Evolutionary conservation across 2,113 vertebrate genomes (phyloP).

Genomic region (Dicerorhinus sumatrensis): DNA sequence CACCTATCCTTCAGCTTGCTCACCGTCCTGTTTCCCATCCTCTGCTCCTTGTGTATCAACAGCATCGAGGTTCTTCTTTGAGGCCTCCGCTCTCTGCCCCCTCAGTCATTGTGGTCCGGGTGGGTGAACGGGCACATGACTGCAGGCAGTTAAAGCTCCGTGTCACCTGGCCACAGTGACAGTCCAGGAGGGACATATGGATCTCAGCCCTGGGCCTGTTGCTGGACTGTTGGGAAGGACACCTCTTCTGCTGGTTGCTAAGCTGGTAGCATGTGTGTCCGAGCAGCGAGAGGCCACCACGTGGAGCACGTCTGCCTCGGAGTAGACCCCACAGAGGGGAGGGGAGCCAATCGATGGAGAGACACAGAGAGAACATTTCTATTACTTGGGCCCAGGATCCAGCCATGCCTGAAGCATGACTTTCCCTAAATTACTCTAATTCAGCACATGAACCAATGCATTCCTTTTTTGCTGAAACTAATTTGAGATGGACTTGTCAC

Average conservation of each 20-base stretch:
- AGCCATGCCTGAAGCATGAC: not conserved
- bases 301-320: too few relatives aligned
- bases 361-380: not conserved
- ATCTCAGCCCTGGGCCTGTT: too few relatives aligned
- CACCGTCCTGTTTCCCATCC: not conserved
- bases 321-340: too few relatives aligned
- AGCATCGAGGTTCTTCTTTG: accelerated
- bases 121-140: not conserved
- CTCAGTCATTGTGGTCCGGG: not conserved
- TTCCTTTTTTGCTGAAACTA: not conserved
- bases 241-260: too few relatives aligned
- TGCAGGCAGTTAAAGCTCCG: too few relatives aligned
- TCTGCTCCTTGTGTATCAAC: not conserved
- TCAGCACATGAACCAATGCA: not conserved
- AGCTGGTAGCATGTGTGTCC: too few relatives aligned
- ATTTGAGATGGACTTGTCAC: not conserved
- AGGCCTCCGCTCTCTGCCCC: not conserved
- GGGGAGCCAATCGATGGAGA: not conserved
- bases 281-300: too few relatives aligned
- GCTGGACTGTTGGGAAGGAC: too few relatives aligned
- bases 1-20: not conserved
- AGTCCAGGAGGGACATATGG: too few relatives aligned
- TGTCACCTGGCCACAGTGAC: too few relatives aligned
- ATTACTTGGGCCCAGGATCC: not conserved
- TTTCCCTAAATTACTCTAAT: not conserved